phyloP scores from a whole-genome alignment of 2,113 vertebrate genomes.

The Loxodonta africana region DNA sequence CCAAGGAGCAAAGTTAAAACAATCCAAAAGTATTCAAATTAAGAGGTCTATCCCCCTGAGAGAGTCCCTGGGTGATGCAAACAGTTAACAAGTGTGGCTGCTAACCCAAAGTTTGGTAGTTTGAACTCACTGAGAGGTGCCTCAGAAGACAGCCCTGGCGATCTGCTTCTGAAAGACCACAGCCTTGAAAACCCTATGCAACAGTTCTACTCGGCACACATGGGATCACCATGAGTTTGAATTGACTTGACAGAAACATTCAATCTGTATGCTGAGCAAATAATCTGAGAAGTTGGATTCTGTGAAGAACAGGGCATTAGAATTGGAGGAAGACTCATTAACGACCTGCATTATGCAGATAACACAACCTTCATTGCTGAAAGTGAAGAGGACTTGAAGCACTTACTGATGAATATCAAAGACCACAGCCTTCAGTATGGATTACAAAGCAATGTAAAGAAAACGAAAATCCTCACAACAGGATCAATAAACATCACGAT shows the following conservation, averaged over 20 bases:
- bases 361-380: too few relatives aligned
- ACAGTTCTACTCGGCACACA: not conserved
- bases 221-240: not conserved
- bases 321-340: too few relatives aligned
- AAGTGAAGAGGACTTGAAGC: too few relatives aligned
- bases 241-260: not conserved
- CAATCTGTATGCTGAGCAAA: too few relatives aligned
- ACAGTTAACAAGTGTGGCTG: not conserved
- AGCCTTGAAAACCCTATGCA: not conserved
- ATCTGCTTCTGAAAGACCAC: not conserved
- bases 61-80: not conserved
- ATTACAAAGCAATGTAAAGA: too few relatives aligned
- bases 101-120: not conserved
- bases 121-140: not conserved
- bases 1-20: slow-evolving; percentile 4
- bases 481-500: too few relatives aligned
- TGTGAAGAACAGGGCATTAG: too few relatives aligned
- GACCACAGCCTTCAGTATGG: too few relatives aligned
- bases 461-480: too few relatives aligned
- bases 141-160: not conserved
- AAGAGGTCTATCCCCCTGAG: not conserved
- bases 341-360: too few relatives aligned
- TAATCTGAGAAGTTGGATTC: too few relatives aligned
- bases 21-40: not conserved
- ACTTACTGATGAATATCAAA: too few relatives aligned